Conservation (phyloP, 2,113 vertebrate species). For the Ibidorhyncha struthersii region DNA sequence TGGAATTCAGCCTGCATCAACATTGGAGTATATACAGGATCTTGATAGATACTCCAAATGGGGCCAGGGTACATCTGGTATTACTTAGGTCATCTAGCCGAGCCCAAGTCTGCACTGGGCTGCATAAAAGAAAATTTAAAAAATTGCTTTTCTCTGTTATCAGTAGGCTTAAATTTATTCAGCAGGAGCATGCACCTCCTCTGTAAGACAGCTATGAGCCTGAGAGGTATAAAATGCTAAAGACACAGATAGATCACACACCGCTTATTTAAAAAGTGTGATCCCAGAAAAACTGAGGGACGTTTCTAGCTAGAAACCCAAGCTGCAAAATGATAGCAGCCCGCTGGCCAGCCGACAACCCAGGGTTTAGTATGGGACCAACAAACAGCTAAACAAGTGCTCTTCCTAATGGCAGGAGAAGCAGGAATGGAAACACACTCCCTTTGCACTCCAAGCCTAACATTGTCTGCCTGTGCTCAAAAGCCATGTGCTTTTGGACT, state of each 20-base stretch:
- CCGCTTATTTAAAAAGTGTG: background rate
- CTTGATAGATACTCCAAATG: background rate
- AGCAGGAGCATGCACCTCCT: background rate
- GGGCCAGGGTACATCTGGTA: background rate
- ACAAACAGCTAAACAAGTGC: background rate
- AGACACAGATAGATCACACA: background rate
- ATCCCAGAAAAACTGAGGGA: background rate
- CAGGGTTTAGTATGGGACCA: background rate
- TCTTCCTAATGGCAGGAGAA: background rate
- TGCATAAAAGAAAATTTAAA: background rate
- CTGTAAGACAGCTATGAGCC: background rate
- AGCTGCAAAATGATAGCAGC: background rate
- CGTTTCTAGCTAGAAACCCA: background rate
- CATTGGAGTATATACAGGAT: background rate
- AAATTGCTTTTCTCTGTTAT: background rate
- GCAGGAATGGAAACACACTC: background rate
- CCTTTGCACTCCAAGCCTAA: background rate
- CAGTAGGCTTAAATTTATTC: background rate
- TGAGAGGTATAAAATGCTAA: background rate
- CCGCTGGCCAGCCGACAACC: rapidly evolving
- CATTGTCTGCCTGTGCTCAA: background rate
- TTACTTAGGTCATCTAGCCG: background rate
- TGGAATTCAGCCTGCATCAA: background rate
- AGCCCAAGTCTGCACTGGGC: background rate
- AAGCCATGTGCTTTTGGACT: background rate